Evolutionary conservation across 2,797 vertebrate genomes (phyloP), one percentile per base, ranked within the genome.

Genomic region (Poeciliopsis gracilis): DNA sequence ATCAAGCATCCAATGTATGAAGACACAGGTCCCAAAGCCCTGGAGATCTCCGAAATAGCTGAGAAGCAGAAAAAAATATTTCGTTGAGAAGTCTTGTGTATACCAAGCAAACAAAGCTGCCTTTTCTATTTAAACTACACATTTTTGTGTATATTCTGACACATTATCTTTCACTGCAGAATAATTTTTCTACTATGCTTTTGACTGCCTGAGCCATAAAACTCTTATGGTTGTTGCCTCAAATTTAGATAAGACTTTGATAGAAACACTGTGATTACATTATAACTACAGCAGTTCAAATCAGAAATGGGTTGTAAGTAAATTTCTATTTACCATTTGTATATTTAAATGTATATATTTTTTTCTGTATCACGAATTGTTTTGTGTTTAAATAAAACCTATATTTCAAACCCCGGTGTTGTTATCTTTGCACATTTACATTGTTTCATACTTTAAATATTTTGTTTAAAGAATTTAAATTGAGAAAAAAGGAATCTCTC

Each of bases 1-100:
- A 53, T 87, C 61, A 95, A 89, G 67, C 87, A 88, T 33, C 95
- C 95, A 0, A 82, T 96, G 7, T 95, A 94, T 11, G 16, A 51
- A 59, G 83, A 86, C 4, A 46, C 38, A 25, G 18, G 30, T 72
- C 59, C 79, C 8, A 88, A 89, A 2, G 15, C 53, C 41, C 71
- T 91, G 85, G 88, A 92, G 28, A 92, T 90, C 0, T 88, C 67
- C 55, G 89, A 90, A 10, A 89, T 90, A 5, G 85, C 92, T 59
- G 11, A 70, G 18, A 94, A 88, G 46, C 91, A 94, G 80, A 95
- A 91, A 66, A 94, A 79, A 28, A 81, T 95, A 6, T 94, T 93
- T 73, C 5, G 49, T 28, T 94, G 72, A 92, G 70, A 12, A 6
- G 30, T 59, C 75, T 45, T 28, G 66, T 36, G 8, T 30, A 12